Conservation (phyloP, 2,113 vertebrate genomes). For the Brevimyrus niger region DNA sequence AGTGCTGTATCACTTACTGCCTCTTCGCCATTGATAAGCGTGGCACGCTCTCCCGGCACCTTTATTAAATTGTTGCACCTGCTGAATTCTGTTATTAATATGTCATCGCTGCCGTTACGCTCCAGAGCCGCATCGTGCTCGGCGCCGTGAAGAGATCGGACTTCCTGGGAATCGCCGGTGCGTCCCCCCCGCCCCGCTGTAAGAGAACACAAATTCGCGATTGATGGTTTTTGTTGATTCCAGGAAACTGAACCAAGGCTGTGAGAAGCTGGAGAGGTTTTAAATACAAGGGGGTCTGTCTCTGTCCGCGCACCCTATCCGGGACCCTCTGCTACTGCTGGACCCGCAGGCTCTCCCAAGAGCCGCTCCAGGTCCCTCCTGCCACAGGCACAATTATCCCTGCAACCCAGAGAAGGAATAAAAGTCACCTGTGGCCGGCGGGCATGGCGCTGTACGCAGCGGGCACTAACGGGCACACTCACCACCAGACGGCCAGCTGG, state of each 20-base stretch:
- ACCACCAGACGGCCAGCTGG: background rate
- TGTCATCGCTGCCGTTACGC: background rate
- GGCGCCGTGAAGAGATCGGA: background rate
- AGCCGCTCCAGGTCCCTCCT: background rate
- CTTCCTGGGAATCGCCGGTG: background rate
- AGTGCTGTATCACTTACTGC: background rate
- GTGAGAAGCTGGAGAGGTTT: background rate
- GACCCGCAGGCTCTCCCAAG: background rate
- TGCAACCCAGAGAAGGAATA: background rate
- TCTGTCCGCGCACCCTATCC: background rate
- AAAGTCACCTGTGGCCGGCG: background rate
- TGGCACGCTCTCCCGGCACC: background rate
- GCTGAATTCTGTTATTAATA: background rate
- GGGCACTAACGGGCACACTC: background rate
- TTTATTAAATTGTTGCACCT: slow-evolving; percentile 2
- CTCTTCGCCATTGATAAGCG: background rate
- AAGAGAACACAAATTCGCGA: background rate
- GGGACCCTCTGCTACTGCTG: background rate
- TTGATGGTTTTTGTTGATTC: background rate
- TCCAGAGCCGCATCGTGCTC: background rate
- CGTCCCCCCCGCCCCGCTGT: background rate
- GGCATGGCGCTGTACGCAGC: background rate
- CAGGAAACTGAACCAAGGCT: background rate
- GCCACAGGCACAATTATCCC: background rate
- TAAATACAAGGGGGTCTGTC: background rate